Evolutionary conservation across 2,113 vertebrate species (phyloP).

Genomic region (Coptodon bakossiorum): DNA sequence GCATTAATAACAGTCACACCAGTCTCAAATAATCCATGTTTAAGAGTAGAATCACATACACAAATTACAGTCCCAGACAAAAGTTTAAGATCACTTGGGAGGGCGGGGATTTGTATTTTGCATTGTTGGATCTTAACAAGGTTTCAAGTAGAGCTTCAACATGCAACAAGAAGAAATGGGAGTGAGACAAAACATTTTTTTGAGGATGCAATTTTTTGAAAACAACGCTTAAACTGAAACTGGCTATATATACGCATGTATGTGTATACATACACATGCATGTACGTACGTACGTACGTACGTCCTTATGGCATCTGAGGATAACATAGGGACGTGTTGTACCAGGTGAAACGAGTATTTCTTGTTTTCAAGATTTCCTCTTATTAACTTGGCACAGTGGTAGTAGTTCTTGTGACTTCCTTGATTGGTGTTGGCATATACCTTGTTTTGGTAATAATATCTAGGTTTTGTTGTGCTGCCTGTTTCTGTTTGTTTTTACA

Average conservation of each 20-base stretch:
- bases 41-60: not conserved
- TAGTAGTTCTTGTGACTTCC: not conserved
- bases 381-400: not conserved
- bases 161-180: not conserved
- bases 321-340: not conserved
- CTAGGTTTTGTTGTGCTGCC: not conserved
- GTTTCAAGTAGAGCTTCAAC: not conserved
- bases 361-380: not conserved
- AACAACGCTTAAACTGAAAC: not conserved
- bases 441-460: not conserved
- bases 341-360: not conserved
- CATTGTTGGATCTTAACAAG: not conserved
- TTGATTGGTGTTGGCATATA: not conserved
- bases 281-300: not conserved
- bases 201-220: not conserved
- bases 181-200: not conserved
- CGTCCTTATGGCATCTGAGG: not conserved
- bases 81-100: not conserved
- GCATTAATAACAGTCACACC: not conserved
- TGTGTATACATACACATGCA: not conserved
- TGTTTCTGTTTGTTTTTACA: not conserved
- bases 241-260: not conserved
- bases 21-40: not conserved
- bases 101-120: not conserved
- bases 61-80: not conserved